Conservation (phyloP, 2,797 vertebrate species). For the Chlorospingus semifuscus region DNA sequence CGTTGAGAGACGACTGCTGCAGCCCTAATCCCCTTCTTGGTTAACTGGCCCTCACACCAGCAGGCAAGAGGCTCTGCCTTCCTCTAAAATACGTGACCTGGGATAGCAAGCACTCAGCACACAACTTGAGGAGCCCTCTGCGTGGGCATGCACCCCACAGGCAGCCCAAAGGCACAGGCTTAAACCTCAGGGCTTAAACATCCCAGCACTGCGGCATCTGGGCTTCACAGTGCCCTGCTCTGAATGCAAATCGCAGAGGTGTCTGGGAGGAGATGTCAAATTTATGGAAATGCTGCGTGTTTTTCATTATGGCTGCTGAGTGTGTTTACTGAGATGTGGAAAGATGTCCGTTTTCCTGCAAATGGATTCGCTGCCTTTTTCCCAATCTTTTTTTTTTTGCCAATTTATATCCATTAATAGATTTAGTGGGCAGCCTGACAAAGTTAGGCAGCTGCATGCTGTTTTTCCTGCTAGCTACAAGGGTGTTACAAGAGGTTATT, state of each 20-base stretch:
- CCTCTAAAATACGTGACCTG: accelerated
- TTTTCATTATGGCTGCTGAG: neutral
- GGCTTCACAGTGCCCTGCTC: neutral
- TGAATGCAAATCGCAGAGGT: neutral
- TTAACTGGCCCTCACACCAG: accelerated
- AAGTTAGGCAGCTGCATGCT: neutral
- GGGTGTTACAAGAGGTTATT: constrained; percentile 3
- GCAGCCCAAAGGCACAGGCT: neutral
- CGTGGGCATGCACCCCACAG: accelerated
- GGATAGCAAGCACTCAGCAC: neutral
- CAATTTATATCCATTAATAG: constrained; percentile 11
- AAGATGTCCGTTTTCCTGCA: neutral
- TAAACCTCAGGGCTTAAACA: neutral
- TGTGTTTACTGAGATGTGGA: neutral
- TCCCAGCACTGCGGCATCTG: neutral
- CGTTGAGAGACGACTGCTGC: neutral
- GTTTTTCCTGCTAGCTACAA: constrained; percentile 3
- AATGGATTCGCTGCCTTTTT: neutral
- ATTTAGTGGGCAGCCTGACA: constrained; percentile 14
- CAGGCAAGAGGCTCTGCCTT: neutral
- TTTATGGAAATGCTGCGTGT: neutral
- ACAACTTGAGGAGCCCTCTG: neutral
- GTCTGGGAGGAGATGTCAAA: neutral
- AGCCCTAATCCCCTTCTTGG: accelerated
- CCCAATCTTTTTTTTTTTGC: neutral